phyloP scores from a whole-genome alignment of 2,888 invertebrate species.

The Thumatha senex region DNA sequence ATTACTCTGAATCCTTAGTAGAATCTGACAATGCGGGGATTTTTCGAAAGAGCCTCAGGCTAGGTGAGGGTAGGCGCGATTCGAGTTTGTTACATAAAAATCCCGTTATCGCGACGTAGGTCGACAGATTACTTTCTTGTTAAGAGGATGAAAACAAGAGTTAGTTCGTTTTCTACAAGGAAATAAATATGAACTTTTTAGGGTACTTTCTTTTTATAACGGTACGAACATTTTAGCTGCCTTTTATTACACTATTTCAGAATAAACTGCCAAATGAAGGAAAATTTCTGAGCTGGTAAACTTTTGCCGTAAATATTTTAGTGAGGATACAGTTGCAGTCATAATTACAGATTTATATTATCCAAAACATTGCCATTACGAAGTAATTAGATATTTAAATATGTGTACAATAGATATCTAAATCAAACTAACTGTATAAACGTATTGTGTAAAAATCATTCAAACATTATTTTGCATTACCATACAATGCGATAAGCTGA shows the following conservation, averaged over 20 bases:
- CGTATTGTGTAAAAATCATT: conserved; percentile 10
- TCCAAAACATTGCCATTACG: conserved; percentile 29
- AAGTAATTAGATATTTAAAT: conserved; percentile 7
- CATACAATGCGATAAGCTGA: conserved; percentile 30
- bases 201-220: conserved; percentile 55
- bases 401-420: not conserved
- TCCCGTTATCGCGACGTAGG: conserved; percentile 79
- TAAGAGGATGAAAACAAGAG: conserved; percentile 81
- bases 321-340: conserved; percentile 35
- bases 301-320: conserved; percentile 42
- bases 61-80: conserved; percentile 81
- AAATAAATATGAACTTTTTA: conserved; percentile 72
- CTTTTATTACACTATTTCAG: conserved; percentile 50
- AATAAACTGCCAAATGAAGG: conserved; percentile 40
- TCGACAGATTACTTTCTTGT: conserved; percentile 83
- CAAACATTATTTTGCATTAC: conserved; percentile 31
- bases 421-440: not conserved
- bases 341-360: conserved; percentile 31
- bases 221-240: conserved; percentile 55
- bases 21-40: conserved; percentile 77
- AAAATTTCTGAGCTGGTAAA: conserved; percentile 42
- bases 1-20: conserved; percentile 76
- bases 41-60: conserved; percentile 74
- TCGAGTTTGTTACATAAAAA: conserved; percentile 82
- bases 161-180: conserved; percentile 73